Percentiles rank a stretch among this genome's conserved stretches.
These are phyloP conservation scores for Petrocephalus sullivani DNA, from an alignment of 2,797 vertebrate genomes.

Conservation along the genomic window DNA sequence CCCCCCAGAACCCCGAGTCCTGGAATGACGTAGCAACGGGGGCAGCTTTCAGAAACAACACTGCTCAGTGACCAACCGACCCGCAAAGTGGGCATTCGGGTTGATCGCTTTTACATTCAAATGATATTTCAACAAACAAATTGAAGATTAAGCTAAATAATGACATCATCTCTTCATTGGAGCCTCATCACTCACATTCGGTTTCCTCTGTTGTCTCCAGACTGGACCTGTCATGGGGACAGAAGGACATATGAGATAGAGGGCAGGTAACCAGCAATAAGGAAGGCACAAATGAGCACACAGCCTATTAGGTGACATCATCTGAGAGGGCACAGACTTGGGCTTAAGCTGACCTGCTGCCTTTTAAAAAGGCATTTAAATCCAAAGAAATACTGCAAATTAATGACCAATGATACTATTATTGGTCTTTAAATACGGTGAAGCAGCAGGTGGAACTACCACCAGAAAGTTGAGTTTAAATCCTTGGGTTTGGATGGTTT, in stretches of 20 bases:
- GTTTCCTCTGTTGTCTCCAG: background rate
- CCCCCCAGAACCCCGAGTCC: background rate
- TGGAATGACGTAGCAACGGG: background rate
- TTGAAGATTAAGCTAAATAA: background rate
- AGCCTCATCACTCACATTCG: background rate
- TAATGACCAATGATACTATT: background rate
- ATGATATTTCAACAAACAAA: background rate
- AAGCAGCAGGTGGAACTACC: background rate
- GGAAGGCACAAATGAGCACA: background rate
- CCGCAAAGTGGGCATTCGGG: background rate
- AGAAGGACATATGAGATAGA: background rate
- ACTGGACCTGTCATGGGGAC: background rate
- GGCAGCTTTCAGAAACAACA: background rate
- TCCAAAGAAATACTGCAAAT: background rate
- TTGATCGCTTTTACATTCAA: background rate
- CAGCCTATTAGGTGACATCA: background rate
- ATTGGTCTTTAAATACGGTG: background rate
- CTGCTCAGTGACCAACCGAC: background rate
- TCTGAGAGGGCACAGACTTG: background rate
- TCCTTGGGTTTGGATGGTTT: background rate
- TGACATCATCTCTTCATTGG: background rate
- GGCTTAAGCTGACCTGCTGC: background rate
- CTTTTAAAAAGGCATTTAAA: background rate
- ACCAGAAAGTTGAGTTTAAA: background rate
- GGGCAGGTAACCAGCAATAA: background rate